Percentiles rank a stretch among this genome's conserved stretches.
Conservation (phyloP, 1,140 invertebrate species). For the Drosophila micromelanica region DNA sequence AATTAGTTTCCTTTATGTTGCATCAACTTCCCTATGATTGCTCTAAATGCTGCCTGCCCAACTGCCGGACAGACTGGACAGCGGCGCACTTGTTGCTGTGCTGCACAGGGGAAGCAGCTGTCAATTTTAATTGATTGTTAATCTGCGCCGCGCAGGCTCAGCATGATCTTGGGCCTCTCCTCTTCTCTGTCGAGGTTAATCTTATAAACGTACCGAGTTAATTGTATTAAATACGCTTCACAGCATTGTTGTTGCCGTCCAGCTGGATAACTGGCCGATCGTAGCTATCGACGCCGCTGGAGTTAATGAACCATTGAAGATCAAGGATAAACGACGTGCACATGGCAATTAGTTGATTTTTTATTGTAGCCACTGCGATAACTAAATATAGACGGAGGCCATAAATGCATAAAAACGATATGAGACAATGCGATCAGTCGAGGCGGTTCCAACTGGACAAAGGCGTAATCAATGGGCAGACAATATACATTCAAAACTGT, state of each 20-base stretch:
- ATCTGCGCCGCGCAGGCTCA: conserved; percentile 59
- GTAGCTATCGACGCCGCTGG: conserved; percentile 21
- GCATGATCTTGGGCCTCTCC: conserved; percentile 62
- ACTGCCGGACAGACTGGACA: too few species aligned
- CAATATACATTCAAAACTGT: conserved; percentile 4
- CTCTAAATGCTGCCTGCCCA: conserved; percentile 5
- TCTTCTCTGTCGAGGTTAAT: conserved; percentile 63
- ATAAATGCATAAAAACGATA: conserved; percentile 36
- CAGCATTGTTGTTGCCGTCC: conserved; percentile 53
- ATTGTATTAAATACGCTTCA: conserved; percentile 81
- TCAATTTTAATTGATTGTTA: conserved; percentile 84
- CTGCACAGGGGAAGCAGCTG: too few species aligned
- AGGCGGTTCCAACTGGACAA: conserved; percentile 3
- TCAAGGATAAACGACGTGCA: conserved; percentile 75
- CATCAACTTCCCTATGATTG: conserved; percentile 12
- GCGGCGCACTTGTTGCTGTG: conserved; percentile 5
- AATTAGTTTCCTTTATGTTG: conserved; percentile 66
- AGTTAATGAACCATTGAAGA: conserved; percentile 83
- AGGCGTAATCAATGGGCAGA: conserved; percentile 6
- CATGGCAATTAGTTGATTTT: conserved; percentile 75
- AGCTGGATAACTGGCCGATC: conserved; percentile 16
- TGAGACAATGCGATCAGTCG: conserved; percentile 4
- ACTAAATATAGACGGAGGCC: conserved; percentile 67
- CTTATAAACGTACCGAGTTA: conserved; percentile 77
- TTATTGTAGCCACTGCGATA: conserved; percentile 47